phyloP scores from a whole-genome alignment of 2,888 invertebrate species.

The Itoplectis maculator region DNA sequence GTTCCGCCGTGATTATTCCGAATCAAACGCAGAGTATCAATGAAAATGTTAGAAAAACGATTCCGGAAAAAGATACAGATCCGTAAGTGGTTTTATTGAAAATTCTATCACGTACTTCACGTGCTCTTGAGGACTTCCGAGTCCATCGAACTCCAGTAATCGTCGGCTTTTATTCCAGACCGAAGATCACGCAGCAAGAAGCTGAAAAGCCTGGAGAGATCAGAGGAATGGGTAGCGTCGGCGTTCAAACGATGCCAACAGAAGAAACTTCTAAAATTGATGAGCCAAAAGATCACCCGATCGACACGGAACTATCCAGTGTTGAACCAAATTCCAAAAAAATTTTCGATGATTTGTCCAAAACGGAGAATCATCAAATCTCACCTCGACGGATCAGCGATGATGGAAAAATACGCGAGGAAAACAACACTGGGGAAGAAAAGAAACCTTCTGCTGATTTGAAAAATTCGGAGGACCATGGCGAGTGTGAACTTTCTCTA shows the following conservation, averaged over 20 bases:
- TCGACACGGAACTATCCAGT: constrained; percentile 10
- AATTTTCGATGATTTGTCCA: constrained; percentile 2
- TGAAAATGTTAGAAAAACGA: constrained; percentile 60
- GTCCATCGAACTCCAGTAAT: background rate
- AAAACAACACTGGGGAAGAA: background rate
- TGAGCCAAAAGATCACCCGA: constrained; percentile 1
- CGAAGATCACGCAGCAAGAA: constrained; percentile 68
- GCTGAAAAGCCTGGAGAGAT: constrained; percentile 72
- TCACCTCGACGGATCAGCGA: background rate
- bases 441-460: background rate
- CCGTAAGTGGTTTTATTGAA: constrained; percentile 57
- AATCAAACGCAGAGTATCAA: constrained; percentile 56
- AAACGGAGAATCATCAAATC: background rate
- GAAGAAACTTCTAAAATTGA: constrained; percentile 35
- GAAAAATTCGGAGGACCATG: constrained; percentile 8
- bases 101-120: background rate
- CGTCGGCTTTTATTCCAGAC: constrained; percentile 55
- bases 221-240: constrained; percentile 71
- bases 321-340: constrained; percentile 14
- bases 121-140: background rate
- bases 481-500: background rate
- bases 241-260: constrained; percentile 68
- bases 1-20: constrained; percentile 57
- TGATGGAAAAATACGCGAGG: background rate
- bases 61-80: constrained; percentile 68